These are phyloP conservation scores for Hemaris fuciformis DNA, from an alignment of 2,888 invertebrate genomes.

Conservation along the genomic window DNA sequence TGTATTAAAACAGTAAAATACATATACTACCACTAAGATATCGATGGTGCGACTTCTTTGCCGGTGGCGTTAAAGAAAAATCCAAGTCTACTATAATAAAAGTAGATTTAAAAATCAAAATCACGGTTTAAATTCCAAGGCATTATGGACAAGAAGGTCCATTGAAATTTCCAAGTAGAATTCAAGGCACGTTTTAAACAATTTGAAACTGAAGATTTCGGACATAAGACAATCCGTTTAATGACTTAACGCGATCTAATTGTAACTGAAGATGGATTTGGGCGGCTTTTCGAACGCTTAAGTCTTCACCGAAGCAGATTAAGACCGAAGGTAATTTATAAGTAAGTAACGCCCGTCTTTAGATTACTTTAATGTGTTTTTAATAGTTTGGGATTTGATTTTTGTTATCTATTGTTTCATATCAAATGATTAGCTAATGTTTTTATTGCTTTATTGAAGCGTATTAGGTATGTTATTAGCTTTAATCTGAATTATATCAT, in stretches of 20 bases:
- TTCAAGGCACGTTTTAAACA: constrained; percentile 1
- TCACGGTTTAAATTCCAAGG: neutral
- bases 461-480: too few relatives aligned
- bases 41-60: too few relatives aligned
- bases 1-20: too few relatives aligned
- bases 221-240: constrained; percentile 22
- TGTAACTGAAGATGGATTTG: constrained; percentile 49
- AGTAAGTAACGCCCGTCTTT: constrained; percentile 19
- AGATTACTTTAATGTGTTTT: neutral
- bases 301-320: constrained; percentile 49
- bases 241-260: constrained; percentile 42
- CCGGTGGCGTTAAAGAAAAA: too few relatives aligned
- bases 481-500: too few relatives aligned
- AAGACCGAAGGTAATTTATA: constrained; percentile 41
- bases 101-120: neutral
- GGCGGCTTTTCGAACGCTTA: constrained; percentile 46
- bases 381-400: neutral
- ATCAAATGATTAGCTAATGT: neutral
- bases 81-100: too few relatives aligned
- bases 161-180: neutral
- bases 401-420: neutral
- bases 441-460: neutral
- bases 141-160: neutral
- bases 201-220: neutral
- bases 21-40: too few relatives aligned